Evolutionary conservation across 2,888 invertebrate genomes (phyloP), one percentile per base, ranked within the genome.

Genomic region (Limenitis camilla): DNA sequence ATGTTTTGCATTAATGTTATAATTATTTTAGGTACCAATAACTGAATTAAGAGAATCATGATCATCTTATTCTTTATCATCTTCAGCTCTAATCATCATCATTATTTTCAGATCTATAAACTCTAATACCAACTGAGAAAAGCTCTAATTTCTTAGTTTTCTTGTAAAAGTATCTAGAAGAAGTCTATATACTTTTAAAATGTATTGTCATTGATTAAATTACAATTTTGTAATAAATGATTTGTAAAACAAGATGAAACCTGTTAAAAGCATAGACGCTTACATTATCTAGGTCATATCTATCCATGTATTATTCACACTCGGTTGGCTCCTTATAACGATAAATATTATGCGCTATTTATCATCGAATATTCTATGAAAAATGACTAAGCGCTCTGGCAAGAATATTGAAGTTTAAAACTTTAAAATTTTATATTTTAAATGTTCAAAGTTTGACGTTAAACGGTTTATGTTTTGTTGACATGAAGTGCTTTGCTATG

Each of bases 311-410:
- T 55, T 49, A 52, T 57, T 57, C 57, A 56, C 53, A 49, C 52
- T 46, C 49, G 45, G 49, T 55, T 52, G 40, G 49, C 41, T 52
- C 45, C 55, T 33, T 52, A 41, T 41, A 51, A 45, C 48, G 45
- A 45, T 55, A 55, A 52, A 52, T 52, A 52, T n/a, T 52, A 54
- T 52, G 55, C 54, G 55, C 55, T 57, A 51, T 55, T 55, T 54
- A 54, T 56, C 54, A 49, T 48, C 41, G 51, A 49, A 40, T 51
- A 54, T 10, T 42, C 51, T 39, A 38, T 46, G 54, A 52, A 49
- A 55, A 45, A 43, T 47, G 53, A 49, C 45, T 49, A 38, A 54
- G 51, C 48, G 30, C 27, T 54, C 41, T 52, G 49, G 55, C 45
- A 44, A 31, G 36, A 33, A 48, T 52, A 52, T 48, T 8, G 19